Base-by-base conservation (phyloP, 2,888 invertebrate genomes). In the Apotomis capreana region DNA sequence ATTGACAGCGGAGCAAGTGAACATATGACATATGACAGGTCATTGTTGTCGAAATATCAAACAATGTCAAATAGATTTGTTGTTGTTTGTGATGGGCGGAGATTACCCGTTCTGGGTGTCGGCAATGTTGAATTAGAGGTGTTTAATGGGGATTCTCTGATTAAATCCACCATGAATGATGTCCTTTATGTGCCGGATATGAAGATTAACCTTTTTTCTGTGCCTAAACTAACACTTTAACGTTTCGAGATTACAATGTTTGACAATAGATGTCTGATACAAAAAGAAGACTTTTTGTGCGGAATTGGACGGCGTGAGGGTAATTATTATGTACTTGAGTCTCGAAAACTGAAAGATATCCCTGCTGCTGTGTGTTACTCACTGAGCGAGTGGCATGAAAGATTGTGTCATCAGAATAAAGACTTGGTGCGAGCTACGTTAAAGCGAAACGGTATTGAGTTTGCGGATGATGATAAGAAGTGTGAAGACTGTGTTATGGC, bases 131-230 rank as follows among this genome's bases (percentile, higher is more conserved):
- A 37, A 12, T 8, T 57, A 4, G 10, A 57, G 6, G 57, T 57
- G 26, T 26, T 59, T 52, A 40, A 15, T 9, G 70, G 65, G 12
- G 10, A 67, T 4, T 44, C 49, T 4, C 60, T 54, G 13, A 49
- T 67, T 44, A 51, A 65, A 26, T 44, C 65, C 2, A 64, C 54
- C 37, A 10, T 65, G 10, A 64, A 37, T 44, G 59, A 65, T 37
- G 64, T 65, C 2, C 52, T 70, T 0, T 60, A 65, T 54, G 65
- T 64, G 6, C 70, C 70, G 12, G 58, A 70, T 5, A 40, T 70
- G 0, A 64, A 70, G 40, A 36, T 64, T 3, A 70, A 70, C 54
- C 40, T 70, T 15, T 70, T 70, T 44, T 70, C 70, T 12, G 37
- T 64, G 9, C 44, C 70, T 6, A 37, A 44, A 52, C 64, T 52